Conservation (phyloP, 2,888 invertebrate species). For the Yponomeuta plumbellus region DNA sequence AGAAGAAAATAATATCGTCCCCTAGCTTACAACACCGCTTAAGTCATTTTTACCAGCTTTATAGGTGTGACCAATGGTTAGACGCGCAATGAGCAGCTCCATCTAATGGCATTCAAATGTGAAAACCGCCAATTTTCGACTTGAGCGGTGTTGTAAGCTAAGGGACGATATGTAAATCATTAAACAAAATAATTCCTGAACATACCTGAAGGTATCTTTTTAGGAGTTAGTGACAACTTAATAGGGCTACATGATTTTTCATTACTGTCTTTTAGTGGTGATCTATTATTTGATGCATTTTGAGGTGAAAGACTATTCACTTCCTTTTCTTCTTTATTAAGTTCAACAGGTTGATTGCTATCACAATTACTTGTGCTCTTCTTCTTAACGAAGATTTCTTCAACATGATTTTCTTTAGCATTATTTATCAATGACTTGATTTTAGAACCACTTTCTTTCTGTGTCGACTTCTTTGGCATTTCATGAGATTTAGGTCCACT, state of each 20-base stretch:
- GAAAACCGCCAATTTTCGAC: no score
- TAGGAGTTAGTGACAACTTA: slow-evolving; percentile 4
- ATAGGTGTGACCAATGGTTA: no score
- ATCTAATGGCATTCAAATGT: no score
- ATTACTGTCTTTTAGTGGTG: not conserved
- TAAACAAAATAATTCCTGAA: not conserved
- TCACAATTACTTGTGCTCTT: not conserved
- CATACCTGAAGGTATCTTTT: slow-evolving; percentile 11
- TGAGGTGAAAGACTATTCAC: not conserved
- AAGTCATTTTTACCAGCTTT: no score
- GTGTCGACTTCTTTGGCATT: slow-evolving; percentile 22
- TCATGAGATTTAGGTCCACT: slow-evolving; percentile 16
- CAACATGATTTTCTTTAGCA: not conserved
- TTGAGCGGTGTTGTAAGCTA: no score
- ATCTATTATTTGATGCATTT: not conserved
- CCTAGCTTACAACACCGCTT: no score
- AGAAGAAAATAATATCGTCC: no score
- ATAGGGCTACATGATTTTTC: not conserved
- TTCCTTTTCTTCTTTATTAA: not conserved
- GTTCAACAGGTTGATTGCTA: not conserved
- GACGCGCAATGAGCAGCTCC: no score
- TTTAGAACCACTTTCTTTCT: slow-evolving; percentile 31
- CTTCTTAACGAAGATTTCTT: not conserved
- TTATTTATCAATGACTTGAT: slow-evolving; percentile 8
- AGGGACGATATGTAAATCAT: not conserved